Base-by-base conservation (phyloP, 37 sponge, comb jelly and placozoan genomes). In the Lycopodina hypogea region DNA sequence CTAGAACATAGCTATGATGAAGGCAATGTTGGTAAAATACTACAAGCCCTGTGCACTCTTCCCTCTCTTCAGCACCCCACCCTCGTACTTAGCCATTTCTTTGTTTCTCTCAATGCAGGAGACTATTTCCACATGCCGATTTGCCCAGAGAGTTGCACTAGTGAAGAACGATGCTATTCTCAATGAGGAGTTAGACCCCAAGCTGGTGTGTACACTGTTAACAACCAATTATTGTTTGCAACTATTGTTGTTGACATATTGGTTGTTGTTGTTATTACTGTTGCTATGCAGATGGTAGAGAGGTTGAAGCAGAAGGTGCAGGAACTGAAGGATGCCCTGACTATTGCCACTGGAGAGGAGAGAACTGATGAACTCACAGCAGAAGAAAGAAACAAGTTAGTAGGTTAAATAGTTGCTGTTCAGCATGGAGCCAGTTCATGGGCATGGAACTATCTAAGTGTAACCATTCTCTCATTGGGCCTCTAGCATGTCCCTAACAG, bases 111-210 rank as follows among this genome's bases (percentile, higher is more conserved):
- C 37, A 9, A 48, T 40, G 8, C 57, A 93, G 94, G 98, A 98
- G 79, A 86, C 99, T 15, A 96, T 98, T 35, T 91, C 96, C 6
- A 95, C 99, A 3, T 98, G 99, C 80, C 85, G 99, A 64, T 98
- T 98, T 83, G 86, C 99, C 38, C 99, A 98, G 73, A 71, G 99
- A 69, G 99, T 98, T 14, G 99, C 99, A 22, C 77, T 95, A 17
- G 89, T 98, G 30, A 93, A 98, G 86, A 98, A 98, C 68, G 95
- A 98, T 29, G 99, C 96, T 30, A 63, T 84, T 3, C 75, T 91
- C 38, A 98, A 98, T 87, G 96, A 98, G 84, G 99, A 98, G 37
- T 68, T 95, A 35, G 96, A 98, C 69, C 99, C 99, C 15, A 90
- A 93, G 77, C 80, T 94, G 79, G 95, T 90, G 39, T 72, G 42